Evolutionary conservation across 2,113 vertebrate genomes (phyloP).

Genomic region (Tor tambroides): DNA sequence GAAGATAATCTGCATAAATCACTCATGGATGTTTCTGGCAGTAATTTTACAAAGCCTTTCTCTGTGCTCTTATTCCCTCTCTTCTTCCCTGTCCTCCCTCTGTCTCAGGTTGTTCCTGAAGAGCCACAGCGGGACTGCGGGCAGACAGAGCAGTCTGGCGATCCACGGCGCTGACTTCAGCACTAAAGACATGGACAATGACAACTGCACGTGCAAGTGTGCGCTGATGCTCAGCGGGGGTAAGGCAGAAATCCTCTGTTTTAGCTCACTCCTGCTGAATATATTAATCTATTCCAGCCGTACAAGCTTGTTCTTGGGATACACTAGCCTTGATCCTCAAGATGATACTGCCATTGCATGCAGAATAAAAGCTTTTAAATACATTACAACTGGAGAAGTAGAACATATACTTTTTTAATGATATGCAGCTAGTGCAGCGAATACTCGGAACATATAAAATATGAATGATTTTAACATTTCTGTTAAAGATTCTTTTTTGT

Average conservation of each 20-base stretch:
- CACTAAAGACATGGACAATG: slow-evolving; percentile 97
- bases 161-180: slow-evolving; percentile 96
- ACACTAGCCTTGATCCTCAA: neutral
- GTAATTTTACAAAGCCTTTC: neutral
- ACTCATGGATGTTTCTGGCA: neutral
- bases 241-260: slow-evolving; percentile 67
- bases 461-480: neutral
- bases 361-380: neutral
- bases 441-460: neutral
- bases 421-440: neutral
- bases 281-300: neutral
- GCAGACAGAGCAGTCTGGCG: slow-evolving; percentile 93
- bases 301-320: neutral
- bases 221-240: slow-evolving; percentile 97
- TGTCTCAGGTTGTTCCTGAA: slow-evolving; percentile 90
- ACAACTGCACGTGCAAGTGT: slow-evolving; percentile 99
- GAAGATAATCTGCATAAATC: neutral
- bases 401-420: neutral
- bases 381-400: neutral
- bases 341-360: neutral
- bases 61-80: neutral
- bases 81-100: slow-evolving; percentile 36
- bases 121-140: slow-evolving; percentile 94
- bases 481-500: neutral
- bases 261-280: neutral